These are phyloP conservation scores for Bombus soroeensis DNA, from an alignment of 1,140 invertebrate species.

Conservation along the genomic window DNA sequence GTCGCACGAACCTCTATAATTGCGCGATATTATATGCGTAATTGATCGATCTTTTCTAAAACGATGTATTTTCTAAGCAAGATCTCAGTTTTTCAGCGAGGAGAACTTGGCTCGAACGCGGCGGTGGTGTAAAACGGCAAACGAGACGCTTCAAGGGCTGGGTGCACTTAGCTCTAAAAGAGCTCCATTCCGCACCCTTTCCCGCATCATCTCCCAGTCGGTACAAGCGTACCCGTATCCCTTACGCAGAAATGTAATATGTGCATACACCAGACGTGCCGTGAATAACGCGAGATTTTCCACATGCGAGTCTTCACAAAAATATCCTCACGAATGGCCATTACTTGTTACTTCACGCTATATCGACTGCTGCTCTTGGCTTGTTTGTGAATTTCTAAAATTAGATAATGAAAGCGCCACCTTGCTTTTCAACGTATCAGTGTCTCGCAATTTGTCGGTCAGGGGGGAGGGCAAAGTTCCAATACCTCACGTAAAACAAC, in stretches of 20 bases:
- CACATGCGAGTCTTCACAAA: background rate
- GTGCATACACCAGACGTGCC: conserved; percentile 49
- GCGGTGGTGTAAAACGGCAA: conserved; percentile 9
- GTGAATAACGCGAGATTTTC: conserved; percentile 37
- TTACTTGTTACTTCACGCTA: background rate
- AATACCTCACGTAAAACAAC: background rate
- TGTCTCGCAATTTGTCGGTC: background rate
- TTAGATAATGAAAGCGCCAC: no score
- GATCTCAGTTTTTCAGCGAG: background rate
- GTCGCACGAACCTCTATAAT: background rate
- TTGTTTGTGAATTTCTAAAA: no score
- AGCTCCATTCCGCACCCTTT: conserved; percentile 47
- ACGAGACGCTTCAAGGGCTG: conserved; percentile 31
- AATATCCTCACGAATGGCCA: background rate
- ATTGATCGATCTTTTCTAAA: background rate
- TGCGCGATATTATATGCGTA: no score
- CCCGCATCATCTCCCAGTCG: conserved; percentile 29
- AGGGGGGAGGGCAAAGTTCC: background rate
- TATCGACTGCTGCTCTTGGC: background rate
- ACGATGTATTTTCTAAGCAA: background rate
- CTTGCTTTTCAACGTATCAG: background rate
- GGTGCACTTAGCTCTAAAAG: conserved; percentile 64
- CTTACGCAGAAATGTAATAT: conserved; percentile 66
- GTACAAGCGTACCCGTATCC: conserved; percentile 20
- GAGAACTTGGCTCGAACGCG: conserved; percentile 4